A percentile compares a stretch with the other conserved stretches of the same genome.
Evolutionary conservation across 1,140 invertebrate species (phyloP).

Genomic region (Drosophila nasuta): DNA sequence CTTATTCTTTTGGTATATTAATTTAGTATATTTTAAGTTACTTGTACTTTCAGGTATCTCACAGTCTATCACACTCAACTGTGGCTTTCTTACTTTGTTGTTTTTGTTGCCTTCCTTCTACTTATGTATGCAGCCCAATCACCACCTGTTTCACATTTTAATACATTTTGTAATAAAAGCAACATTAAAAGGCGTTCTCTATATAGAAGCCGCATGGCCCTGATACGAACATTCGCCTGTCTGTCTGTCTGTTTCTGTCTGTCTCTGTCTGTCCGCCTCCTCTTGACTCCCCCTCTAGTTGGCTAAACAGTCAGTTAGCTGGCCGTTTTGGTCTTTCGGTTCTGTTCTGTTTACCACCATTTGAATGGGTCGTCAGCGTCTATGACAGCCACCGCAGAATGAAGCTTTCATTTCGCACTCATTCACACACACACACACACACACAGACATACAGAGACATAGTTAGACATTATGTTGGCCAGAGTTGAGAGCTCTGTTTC

Average conservation of each 20-base stretch:
- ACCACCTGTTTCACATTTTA: slow-evolving; percentile 42
- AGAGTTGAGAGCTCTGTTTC: slow-evolving; percentile 38
- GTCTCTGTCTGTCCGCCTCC: not conserved
- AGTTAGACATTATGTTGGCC: slow-evolving; percentile 39
- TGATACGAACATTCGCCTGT: slow-evolving; percentile 20
- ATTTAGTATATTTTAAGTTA: too few relatives aligned
- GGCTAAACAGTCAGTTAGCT: slow-evolving; percentile 7
- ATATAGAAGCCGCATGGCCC: slow-evolving; percentile 25
- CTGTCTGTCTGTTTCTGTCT: not conserved
- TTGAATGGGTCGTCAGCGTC: slow-evolving; percentile 67
- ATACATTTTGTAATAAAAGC: slow-evolving; percentile 38
- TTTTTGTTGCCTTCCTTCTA: not conserved
- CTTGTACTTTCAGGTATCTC: too few relatives aligned
- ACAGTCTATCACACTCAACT: too few relatives aligned
- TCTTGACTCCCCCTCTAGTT: not conserved
- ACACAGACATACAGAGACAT: slow-evolving; percentile 32
- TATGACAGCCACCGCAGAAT: slow-evolving; percentile 58
- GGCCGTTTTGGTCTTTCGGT: slow-evolving; percentile 47
- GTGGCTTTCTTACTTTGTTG: not conserved
- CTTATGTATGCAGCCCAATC: slow-evolving; percentile 29
- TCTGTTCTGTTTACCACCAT: slow-evolving; percentile 74
- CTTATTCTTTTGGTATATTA: too few relatives aligned
- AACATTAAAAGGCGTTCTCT: slow-evolving; percentile 39
- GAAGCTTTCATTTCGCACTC: slow-evolving; percentile 36
- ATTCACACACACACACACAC: slow-evolving; percentile 28